Evolutionary conservation across 2,113 vertebrate species (phyloP).

Genomic region (Ahaetulla prasina): DNA sequence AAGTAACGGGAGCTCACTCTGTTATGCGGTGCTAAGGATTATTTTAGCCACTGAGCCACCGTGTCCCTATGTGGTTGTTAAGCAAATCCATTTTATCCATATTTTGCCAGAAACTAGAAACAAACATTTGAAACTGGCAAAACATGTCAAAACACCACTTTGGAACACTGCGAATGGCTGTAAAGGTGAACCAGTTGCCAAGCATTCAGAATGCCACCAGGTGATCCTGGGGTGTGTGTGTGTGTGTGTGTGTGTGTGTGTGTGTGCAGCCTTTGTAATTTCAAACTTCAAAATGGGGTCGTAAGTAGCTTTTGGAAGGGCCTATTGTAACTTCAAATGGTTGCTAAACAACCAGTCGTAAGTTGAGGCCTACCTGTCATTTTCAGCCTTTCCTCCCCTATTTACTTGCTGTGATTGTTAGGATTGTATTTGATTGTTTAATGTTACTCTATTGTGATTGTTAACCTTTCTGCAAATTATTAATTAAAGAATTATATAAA

Average conservation of each 20-base stretch:
- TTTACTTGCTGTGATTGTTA: background rate
- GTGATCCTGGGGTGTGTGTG: background rate
- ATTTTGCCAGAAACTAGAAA: background rate
- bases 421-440: background rate
- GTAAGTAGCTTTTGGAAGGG: background rate
- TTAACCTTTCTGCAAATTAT: background rate
- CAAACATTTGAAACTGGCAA: background rate
- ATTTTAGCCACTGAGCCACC: no score
- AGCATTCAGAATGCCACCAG: background rate
- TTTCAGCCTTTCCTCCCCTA: background rate
- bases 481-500: background rate
- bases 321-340: background rate
- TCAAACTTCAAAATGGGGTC: background rate
- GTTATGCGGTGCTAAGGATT: no score
- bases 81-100: background rate
- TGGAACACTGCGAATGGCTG: background rate
- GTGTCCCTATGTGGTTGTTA: background rate
- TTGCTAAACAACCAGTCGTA: background rate
- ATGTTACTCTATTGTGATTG: background rate
- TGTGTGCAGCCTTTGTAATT: background rate
- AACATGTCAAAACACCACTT: background rate
- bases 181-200: background rate
- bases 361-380: background rate
- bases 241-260: no score
- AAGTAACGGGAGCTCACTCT: no score